Base-by-base conservation (phyloP, 2,888 invertebrate species). In the Nowickia ferox region DNA sequence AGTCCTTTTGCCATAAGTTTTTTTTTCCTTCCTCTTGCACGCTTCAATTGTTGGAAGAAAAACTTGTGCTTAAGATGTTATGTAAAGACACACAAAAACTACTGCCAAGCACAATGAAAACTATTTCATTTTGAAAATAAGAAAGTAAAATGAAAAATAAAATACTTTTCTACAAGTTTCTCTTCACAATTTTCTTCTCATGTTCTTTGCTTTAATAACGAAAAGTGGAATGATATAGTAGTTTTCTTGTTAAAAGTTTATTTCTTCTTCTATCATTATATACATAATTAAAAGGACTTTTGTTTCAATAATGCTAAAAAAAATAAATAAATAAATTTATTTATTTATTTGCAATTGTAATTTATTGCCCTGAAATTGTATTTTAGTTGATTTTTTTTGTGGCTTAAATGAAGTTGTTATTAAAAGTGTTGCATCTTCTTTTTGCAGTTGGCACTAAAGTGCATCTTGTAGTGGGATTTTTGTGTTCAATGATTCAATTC, bases 201-300 rank as follows among this genome's bases (percentile, higher is more conserved):
- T 38, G 19, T 77, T 17, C 13, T 76, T 19, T 40, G 11, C 8
- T 6, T 1, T 2, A 17, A 59, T 46, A 44, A 17, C 22, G 13
- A 40, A 51, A 55, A 66, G 51, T 17, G 17, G 6, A 68, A 46
- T 44, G 38, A 66, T 59, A 40, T 57, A 65, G 8, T 11, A 68
- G 44, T 68, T 68, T 77, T 59, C 77, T 68, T 77, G 77, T 61
- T 78, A 69, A 57, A 79, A 63, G 42, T 53, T 71, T 79, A 63
- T 44, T 30, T 66, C 4, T 19, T 17, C 15, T 8, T 19, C 11
- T 13, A 48, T 11, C 44, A 13, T 71, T 44, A 63, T 55, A 51
- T 44, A 63, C 46, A 51, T 19, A 66, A 63, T 53, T 48, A 8
- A 22, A 17, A 19, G 40, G 55, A 55, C 46, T 80, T 65, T 79